Evolutionary conservation across 1,140 invertebrate genomes (phyloP), one percentile per base, ranked within the genome.

Genomic region (Hycleus cichorii): DNA sequence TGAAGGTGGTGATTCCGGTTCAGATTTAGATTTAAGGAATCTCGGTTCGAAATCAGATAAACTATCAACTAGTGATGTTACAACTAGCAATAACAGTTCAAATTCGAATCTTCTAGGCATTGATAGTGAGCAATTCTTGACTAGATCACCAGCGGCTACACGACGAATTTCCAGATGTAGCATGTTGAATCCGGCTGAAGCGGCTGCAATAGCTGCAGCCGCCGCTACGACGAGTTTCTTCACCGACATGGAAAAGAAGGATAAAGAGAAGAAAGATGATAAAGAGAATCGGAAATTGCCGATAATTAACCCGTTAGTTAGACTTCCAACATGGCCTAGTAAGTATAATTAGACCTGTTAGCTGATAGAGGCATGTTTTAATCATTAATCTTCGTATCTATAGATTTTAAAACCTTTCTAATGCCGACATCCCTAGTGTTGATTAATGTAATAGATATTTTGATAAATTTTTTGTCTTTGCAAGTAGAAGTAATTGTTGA

Each of bases 301-400:
- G 4, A 94, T 95, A 58, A 93, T 95, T 57, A 95, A 94, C 77
- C 91, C 92, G 0, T 70, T 94, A 18, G 90, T 93, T 4, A 81
- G 84, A 50, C 74, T 92, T 48, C 91, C 91, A 8, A 86, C 87
- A 64, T 95, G 91, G 91, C 91, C 91, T 59, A 87, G 86, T 90
- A 81, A 79, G 86, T 81, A 44, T 46, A 18, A 18, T 1, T 18
- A 40, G 32, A 24, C 42, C 3, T 43, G 11, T 8, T 42, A 42
- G 18, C 18, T 18, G 18, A 7, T 42, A n/a, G 40, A 7, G 9
- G 40, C 11, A 11, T 42, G 9, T 42, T 42, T 42, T n/a, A 9
- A 10, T n/a, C 1, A 8, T 7, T 10, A 32, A 32, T 7, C 7
- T 32, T 32, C 32, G 32, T 7, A 32, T 32, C 7, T 32, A 32